Evolutionary conservation across 2,888 invertebrate species (phyloP).

Genomic region (Cephalotes varians): DNA sequence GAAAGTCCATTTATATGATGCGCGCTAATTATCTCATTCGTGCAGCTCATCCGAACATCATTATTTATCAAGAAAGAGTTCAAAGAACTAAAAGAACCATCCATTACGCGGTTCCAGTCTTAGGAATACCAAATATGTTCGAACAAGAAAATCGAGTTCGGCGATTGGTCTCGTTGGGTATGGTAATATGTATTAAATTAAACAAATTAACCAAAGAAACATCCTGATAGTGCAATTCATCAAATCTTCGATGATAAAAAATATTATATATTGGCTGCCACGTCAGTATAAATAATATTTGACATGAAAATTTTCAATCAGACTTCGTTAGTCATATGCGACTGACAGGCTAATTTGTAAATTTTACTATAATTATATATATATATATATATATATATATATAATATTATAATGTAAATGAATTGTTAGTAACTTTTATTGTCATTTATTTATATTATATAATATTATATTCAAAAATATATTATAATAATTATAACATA

Average conservation of each 20-base stretch:
- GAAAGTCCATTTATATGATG: neutral
- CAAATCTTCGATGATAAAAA: conserved; percentile 67
- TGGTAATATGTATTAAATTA: conserved; percentile 64
- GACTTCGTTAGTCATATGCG: no score
- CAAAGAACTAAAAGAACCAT: conserved; percentile 78
- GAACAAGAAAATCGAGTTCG: conserved; percentile 70
- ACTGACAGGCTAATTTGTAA: neutral
- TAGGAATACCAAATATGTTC: conserved; percentile 72
- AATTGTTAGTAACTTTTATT: no score
- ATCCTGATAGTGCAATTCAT: conserved; percentile 58
- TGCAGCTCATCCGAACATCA: conserved; percentile 76
- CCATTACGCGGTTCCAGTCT: conserved; percentile 70
- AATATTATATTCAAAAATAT: neutral
- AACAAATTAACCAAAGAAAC: conserved; percentile 42
- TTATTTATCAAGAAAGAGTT: conserved; percentile 77
- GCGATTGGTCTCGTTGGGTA: conserved; percentile 64
- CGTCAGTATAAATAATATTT: neutral
- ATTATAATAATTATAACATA: no score
- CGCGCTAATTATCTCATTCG: neutral
- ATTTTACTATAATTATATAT: neutral
- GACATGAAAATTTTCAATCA: neutral
- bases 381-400: no score
- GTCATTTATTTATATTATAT: neutral
- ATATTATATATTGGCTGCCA: conserved; percentile 29
- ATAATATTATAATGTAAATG: no score